Percentiles rank a stretch among this genome's conserved stretches.
These are phyloP conservation scores for Sylvilagus floridanus DNA, from an alignment of 2,797 vertebrate genomes.

Conservation along the genomic window DNA sequence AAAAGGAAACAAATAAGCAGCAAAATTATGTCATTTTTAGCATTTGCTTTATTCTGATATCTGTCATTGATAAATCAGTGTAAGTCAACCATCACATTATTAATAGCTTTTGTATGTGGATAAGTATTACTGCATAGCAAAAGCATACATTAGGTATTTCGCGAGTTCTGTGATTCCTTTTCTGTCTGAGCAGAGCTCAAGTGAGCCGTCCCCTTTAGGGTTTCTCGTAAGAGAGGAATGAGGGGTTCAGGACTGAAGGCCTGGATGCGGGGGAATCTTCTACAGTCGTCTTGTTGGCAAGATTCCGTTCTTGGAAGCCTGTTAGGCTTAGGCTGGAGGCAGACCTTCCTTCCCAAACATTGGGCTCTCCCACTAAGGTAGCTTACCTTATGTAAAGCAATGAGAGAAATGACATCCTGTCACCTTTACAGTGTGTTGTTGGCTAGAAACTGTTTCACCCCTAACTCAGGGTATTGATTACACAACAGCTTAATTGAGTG, in stretches of 20 bases:
- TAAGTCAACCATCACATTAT: neutral
- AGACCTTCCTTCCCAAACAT: neutral
- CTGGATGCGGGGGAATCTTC: neutral
- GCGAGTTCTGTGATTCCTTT: neutral
- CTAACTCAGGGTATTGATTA: accelerated
- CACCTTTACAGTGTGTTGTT: neutral
- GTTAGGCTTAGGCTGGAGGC: neutral
- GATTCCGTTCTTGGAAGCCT: neutral
- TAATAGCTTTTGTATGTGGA: neutral
- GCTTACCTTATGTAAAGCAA: neutral
- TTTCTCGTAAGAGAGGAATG: neutral
- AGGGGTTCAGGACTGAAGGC: neutral
- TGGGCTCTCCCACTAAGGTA: neutral
- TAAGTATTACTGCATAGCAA: neutral
- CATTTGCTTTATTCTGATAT: neutral
- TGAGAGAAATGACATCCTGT: neutral
- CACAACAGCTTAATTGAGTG: no score
- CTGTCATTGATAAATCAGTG: neutral
- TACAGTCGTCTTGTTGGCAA: neutral
- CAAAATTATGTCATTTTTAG: neutral
- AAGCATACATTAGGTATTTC: neutral
- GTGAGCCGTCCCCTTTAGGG: neutral
- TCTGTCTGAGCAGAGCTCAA: neutral
- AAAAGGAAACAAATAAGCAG: neutral
- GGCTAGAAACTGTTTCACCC: neutral